These are phyloP conservation scores for Varanus salvator DNA, from an alignment of 2,113 vertebrate species.

Conservation along the genomic window DNA sequence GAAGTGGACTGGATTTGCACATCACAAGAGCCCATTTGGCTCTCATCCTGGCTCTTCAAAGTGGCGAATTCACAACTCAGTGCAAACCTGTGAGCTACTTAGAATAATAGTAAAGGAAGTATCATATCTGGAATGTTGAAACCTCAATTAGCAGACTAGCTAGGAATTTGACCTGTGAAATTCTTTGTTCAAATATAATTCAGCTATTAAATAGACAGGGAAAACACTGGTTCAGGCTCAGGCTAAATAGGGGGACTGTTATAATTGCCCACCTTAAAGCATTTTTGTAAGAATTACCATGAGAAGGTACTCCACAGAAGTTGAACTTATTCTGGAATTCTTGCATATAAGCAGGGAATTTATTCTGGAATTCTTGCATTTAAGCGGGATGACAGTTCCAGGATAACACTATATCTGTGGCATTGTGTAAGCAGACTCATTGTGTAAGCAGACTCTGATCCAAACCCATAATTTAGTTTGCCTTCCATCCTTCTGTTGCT, in stretches of 20 bases:
- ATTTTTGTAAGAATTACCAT: neutral
- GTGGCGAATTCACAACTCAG: neutral
- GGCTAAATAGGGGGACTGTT: neutral
- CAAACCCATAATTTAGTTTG: neutral
- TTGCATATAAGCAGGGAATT: neutral
- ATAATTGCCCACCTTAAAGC: neutral
- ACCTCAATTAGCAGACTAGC: neutral
- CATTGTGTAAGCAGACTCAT: neutral
- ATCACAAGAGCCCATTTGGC: too few species aligned
- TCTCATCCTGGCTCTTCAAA: neutral
- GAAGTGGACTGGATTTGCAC: too few species aligned
- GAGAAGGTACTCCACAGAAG: neutral
- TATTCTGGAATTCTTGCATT: neutral
- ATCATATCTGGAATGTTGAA: neutral
- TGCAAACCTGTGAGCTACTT: neutral
- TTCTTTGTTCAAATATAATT: neutral
- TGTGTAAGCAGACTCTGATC: neutral
- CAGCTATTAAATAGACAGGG: neutral
- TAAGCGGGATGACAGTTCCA: neutral
- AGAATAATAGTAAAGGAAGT: neutral
- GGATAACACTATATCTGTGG: neutral
- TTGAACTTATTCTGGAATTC: neutral
- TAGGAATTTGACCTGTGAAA: neutral
- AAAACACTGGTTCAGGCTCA: neutral
- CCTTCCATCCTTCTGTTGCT: neutral